phyloP scores from a whole-genome alignment of 2,797 vertebrate genomes.

The Sebastiscus tertius region DNA sequence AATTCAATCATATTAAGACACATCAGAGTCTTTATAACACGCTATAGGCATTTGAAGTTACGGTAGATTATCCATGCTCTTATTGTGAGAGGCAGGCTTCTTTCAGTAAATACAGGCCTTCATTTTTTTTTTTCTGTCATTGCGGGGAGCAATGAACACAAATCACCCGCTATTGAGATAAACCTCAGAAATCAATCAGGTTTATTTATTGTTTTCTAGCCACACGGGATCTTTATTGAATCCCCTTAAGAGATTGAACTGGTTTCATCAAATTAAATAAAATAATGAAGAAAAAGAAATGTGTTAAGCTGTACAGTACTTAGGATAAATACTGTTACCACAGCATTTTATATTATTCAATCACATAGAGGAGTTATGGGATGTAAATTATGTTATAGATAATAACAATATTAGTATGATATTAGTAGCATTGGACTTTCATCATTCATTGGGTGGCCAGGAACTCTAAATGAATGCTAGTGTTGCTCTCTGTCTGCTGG shows the following conservation, averaged over 20 bases:
- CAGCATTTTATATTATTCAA: background rate
- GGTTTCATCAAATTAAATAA: background rate
- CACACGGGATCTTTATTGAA: background rate
- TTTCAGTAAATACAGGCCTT: background rate
- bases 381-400: background rate
- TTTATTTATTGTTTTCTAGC: background rate
- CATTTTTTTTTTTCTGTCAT: background rate
- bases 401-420: background rate
- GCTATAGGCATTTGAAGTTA: slow-evolving; percentile 18
- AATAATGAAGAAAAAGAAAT: background rate
- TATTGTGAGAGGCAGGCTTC: slow-evolving; percentile 4
- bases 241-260: background rate
- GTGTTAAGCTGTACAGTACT: background rate
- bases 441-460: background rate
- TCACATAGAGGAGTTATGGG: background rate
- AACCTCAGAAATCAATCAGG: background rate
- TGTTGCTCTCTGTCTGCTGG: background rate
- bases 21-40: background rate
- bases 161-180: background rate
- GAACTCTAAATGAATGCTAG: background rate
- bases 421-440: background rate
- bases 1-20: slow-evolving; percentile 33
- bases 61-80: slow-evolving; percentile 11
- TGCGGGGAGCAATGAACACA: background rate
- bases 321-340: background rate